Evolutionary conservation across 2,113 vertebrate genomes (phyloP).

Genomic region (Rhinolophus sinicus): DNA sequence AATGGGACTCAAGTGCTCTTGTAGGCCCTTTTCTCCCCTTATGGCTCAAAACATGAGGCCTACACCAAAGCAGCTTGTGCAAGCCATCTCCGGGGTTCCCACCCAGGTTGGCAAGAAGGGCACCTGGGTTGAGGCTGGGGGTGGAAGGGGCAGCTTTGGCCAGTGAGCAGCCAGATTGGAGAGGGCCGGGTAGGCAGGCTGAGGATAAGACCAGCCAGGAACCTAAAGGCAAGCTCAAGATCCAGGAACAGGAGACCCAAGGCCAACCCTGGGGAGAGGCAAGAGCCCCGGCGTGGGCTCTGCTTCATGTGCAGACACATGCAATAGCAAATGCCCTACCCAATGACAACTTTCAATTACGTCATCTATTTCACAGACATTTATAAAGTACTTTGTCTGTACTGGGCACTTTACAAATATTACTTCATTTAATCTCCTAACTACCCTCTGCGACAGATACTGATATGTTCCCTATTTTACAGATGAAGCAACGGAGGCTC

Average conservation of each 20-base stretch:
- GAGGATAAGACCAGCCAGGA: neutral
- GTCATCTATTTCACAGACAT: neutral
- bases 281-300: neutral
- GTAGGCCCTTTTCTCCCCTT: neutral
- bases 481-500: neutral
- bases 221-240: neutral
- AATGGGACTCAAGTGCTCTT: neutral
- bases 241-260: neutral
- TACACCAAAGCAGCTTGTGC: neutral
- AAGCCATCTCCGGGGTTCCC: neutral
- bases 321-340: neutral
- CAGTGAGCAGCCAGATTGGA: neutral
- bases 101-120: neutral
- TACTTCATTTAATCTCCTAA: neutral
- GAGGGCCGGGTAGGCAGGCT: accelerated
- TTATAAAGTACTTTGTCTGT: neutral
- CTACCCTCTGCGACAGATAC: neutral
- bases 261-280: neutral
- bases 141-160: neutral
- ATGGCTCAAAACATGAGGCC: neutral
- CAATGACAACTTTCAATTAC: neutral
- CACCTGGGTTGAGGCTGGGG: neutral
- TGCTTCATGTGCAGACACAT: neutral
- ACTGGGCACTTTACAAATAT: neutral
- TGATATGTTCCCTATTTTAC: neutral